Base-by-base conservation (phyloP, 2,113 vertebrate genomes). In the Antigone vipio region DNA sequence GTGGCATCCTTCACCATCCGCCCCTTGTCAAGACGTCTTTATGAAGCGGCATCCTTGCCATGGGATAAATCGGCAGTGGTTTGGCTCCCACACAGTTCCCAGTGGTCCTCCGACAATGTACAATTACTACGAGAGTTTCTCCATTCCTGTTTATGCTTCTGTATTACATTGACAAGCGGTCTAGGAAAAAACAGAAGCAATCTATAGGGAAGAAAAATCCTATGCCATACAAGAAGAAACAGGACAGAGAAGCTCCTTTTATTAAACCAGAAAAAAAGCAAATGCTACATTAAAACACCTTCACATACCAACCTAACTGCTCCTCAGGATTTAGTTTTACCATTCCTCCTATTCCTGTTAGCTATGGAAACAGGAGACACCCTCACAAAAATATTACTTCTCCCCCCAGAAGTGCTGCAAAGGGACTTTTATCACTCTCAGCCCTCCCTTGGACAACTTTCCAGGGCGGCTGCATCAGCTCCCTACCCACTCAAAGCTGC, bases 391-490 rank as follows among this genome's bases (percentile, higher is more conserved):
- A 24, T 3, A 7, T 3, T 44, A 19, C 19, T 83, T 62, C 11
- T 49, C 3, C 30, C 21, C 2, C 4, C 0, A 23, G 11, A 22
- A 87, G 13, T 7, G 56, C 64, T 72, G 47, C 56, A 73, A 66
- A 12, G 18, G 50, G 26, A 85, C 22, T 87, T 72, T 9, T 9
- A 40, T 3, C 32, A 78, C 17, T 67, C 2, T 0, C 32, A 87
- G 73, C 26, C 40, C 45, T 80, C 18, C 11, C 42, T 71, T 2
- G 3, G 59, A 49, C 6, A 73, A 16, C 26, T 58, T 74, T 40
- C 16, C 2, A 2, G 26, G 49, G 55, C 0, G 0, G 68, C n/a
- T 59, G 24, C 59, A 53, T 1, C 64, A 58, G 32, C 45, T 63
- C 53, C 19, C 32, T 59, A 19, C 72, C 44, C 67, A 35, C 79